phyloP scores from a whole-genome alignment of 1,140 invertebrate species.

The Planococcus citri region DNA sequence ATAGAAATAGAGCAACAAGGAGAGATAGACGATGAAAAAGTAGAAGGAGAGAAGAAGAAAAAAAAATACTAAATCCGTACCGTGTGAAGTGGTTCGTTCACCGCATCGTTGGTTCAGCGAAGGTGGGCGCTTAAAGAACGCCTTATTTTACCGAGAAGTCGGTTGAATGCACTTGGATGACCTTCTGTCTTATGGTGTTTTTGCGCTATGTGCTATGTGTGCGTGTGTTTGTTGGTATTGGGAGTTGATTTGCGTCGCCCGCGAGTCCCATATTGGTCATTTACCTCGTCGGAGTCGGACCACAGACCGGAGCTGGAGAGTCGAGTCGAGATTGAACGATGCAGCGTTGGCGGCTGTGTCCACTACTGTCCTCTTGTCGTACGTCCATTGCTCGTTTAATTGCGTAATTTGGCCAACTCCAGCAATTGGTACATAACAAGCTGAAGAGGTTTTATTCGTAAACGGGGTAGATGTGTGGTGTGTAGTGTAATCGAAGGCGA shows the following conservation, averaged over 20 bases:
- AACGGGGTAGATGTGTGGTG: too few relatives aligned
- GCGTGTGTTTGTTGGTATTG: background rate
- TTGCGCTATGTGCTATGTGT: background rate
- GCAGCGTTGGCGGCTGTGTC: too few relatives aligned
- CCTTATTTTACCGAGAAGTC: slow-evolving; percentile 12
- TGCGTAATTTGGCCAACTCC: too few relatives aligned
- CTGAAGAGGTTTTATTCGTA: too few relatives aligned
- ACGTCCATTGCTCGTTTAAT: too few relatives aligned
- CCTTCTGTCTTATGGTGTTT: background rate
- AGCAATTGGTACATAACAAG: too few relatives aligned
- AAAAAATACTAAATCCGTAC: background rate
- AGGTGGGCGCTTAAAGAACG: slow-evolving; percentile 7
- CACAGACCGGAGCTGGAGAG: too few relatives aligned
- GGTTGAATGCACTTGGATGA: slow-evolving; percentile 16
- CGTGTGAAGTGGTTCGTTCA: slow-evolving; percentile 16
- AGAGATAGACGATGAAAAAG: too few relatives aligned
- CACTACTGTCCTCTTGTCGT: too few relatives aligned
- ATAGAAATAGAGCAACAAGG: too few relatives aligned
- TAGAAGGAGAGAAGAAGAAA: background rate
- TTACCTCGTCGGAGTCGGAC: background rate
- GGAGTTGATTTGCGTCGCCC: background rate
- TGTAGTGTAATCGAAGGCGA: too few relatives aligned
- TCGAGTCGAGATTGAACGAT: too few relatives aligned
- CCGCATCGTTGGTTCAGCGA: background rate
- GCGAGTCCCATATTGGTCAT: background rate